A percentile compares a stretch with the other conserved stretches of the same genome.
phyloP scores from a whole-genome alignment of 2,888 invertebrate genomes.

The Escarpia spicata region DNA sequence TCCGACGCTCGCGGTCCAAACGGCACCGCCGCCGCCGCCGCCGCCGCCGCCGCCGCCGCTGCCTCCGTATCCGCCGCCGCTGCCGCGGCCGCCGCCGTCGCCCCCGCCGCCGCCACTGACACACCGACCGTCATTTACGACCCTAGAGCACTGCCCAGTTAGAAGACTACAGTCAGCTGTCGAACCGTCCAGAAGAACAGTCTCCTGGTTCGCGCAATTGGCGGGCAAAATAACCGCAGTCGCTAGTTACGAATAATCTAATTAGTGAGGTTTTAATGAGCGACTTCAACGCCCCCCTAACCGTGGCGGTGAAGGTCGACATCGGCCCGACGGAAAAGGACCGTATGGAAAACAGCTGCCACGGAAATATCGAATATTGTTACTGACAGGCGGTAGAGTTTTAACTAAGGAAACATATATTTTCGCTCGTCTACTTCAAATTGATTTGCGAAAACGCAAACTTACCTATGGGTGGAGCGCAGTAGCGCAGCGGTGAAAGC shows the following conservation, averaged over 20 bases:
- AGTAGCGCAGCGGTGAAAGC: no score
- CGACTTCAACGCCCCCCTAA: background rate
- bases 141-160: background rate
- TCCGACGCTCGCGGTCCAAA: background rate
- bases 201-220: background rate
- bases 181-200: background rate
- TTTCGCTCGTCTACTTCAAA: no score
- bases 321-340: background rate
- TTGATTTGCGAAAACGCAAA: no score
- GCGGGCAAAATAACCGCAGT: background rate
- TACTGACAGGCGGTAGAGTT: background rate
- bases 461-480: no score
- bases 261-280: conserved; percentile 11
- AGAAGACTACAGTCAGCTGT: background rate
- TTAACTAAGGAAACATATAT: no score
- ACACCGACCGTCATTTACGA: background rate
- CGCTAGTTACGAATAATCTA: conserved; percentile 6
- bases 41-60: no score
- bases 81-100: no score
- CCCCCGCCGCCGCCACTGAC: background rate
- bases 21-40: background rate
- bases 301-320: background rate
- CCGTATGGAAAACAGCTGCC: background rate
- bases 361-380: background rate
- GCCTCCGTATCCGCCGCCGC: background rate